Base-by-base conservation (phyloP, 2,888 invertebrate genomes). In the Phengaris alcon region DNA sequence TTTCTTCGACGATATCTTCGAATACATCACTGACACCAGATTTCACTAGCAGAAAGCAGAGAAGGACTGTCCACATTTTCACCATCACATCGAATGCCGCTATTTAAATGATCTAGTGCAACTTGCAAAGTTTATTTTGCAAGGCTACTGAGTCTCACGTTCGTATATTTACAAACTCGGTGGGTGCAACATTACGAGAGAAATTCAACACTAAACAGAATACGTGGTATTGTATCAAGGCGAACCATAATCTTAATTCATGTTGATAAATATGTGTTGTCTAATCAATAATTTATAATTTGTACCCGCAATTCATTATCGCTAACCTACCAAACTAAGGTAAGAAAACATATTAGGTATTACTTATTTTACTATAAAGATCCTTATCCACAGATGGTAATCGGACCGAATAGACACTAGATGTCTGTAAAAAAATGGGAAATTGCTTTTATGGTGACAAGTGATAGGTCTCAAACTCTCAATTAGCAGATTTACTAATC, bases 1-100 rank as follows among this genome's bases (percentile, higher is more conserved):
- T 90, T 77, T 88, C 80, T 72, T 83, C 76, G 10, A 84, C 75
- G 13, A 85, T 80, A 76, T 79, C 78, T 77, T 87, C 79, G 8
- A 77, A 74, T 22, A 68, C 79, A 79, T 82, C 76, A 9, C 51
- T 52, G 46, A 55, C n/a, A 59, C 76, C 75, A 12, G n/a, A 22
- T 68, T 59, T 59, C 8, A 55, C 64, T 76, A 78, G 6, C 74
- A 68, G 68, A 77, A 22, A 77, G 70, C 76, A 75, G 77, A 83
- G 69, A 54, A 81, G 70, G 68, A 80, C 75, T 75, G 80, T 79
- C 84, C 82, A 85, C 88, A 88, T 78, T 68, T 75, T 77, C 74
- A 76, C 74, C 51, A 77, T 78, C 78, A 76, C 73, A 76, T 57
- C 68, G 73, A 73, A 59, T 68, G 73, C 52, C 59, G 78, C 76